Evolutionary conservation across 2,113 vertebrate genomes (phyloP).

Genomic region (Psettodes erumei): DNA sequence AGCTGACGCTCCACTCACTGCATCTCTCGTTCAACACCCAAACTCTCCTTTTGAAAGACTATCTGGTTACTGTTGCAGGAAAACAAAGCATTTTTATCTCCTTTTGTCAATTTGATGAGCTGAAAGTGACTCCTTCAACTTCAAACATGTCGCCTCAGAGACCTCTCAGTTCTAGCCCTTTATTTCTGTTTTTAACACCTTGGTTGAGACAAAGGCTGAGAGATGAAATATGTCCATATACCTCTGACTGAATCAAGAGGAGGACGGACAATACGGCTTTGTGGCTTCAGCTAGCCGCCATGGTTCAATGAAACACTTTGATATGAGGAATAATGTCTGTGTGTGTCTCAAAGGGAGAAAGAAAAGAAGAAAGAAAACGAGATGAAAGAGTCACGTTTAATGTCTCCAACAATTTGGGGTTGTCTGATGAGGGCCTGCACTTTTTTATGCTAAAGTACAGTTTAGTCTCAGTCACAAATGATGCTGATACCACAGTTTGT

Average conservation of each 20-base stretch:
- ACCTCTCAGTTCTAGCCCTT: constrained; percentile 55
- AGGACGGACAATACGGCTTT: constrained; percentile 60
- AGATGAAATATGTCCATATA: constrained; percentile 52
- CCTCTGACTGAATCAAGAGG: constrained; percentile 45
- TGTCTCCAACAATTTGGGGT: constrained; percentile 42
- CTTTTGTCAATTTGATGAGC: constrained; percentile 49
- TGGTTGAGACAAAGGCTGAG: constrained; percentile 45
- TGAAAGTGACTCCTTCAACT: constrained; percentile 76
- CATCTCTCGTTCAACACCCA: constrained; percentile 32
- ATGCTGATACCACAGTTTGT: constrained; percentile 14
- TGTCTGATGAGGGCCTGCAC: constrained; percentile 41
- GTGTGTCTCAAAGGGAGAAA: constrained; percentile 49
- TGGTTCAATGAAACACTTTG: constrained; percentile 68
- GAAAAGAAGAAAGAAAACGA: constrained; percentile 57
- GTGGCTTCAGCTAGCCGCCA: constrained; percentile 49
- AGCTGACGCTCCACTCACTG: background rate
- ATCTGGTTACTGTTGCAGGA: constrained; percentile 51
- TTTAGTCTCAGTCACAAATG: constrained; percentile 30
- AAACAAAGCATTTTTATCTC: constrained; percentile 43
- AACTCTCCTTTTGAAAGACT: constrained; percentile 48
- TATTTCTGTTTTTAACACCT: constrained; percentile 64
- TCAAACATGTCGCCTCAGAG: constrained; percentile 52
- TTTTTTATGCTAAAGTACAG: constrained; percentile 27
- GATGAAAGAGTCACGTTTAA: constrained; percentile 68
- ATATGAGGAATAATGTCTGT: constrained; percentile 65